phyloP scores from a whole-genome alignment of 2,888 invertebrate genomes.

The Rhingia rostrata region DNA sequence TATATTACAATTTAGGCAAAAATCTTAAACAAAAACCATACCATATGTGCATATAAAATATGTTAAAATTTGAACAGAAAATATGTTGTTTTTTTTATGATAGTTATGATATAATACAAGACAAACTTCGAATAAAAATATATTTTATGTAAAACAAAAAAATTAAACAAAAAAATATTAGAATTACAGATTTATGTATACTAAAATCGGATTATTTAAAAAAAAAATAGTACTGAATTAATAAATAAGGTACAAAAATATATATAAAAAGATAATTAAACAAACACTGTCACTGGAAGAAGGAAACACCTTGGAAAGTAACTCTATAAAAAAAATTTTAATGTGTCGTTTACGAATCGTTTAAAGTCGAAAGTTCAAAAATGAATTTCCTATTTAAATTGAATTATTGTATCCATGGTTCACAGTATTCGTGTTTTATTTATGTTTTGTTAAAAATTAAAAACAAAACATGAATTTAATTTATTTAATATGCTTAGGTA shows the following conservation, averaged over 20 bases:
- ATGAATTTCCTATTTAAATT: constrained; percentile 12
- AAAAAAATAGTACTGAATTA: constrained; percentile 22
- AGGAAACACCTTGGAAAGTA: constrained; percentile 24
- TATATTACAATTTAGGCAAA: constrained; percentile 36
- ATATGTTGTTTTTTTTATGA: background rate
- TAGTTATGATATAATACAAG: constrained; percentile 45
- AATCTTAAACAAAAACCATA: constrained; percentile 51
- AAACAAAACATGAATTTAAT: background rate
- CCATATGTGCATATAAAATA: constrained; percentile 25
- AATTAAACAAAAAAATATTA: background rate
- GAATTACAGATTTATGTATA: constrained; percentile 3
- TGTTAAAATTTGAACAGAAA: constrained; percentile 2
- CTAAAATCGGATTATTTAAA: constrained; percentile 13
- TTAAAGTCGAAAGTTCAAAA: background rate
- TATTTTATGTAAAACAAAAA: background rate
- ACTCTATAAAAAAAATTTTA: background rate
- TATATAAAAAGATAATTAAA: constrained; percentile 9
- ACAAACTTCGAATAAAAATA: constrained; percentile 6
- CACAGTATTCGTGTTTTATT: constrained; percentile 26
- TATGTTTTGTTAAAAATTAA: constrained; percentile 8
- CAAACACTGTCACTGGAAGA: constrained; percentile 62
- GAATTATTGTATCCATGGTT: constrained; percentile 30
- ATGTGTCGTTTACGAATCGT: background rate
- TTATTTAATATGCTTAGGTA: constrained; percentile 24
- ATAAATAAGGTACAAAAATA: constrained; percentile 62